Evolutionary conservation across 2,888 invertebrate genomes (phyloP), one percentile per base, ranked within the genome.

Genomic region (Drosophila percnosoma): DNA sequence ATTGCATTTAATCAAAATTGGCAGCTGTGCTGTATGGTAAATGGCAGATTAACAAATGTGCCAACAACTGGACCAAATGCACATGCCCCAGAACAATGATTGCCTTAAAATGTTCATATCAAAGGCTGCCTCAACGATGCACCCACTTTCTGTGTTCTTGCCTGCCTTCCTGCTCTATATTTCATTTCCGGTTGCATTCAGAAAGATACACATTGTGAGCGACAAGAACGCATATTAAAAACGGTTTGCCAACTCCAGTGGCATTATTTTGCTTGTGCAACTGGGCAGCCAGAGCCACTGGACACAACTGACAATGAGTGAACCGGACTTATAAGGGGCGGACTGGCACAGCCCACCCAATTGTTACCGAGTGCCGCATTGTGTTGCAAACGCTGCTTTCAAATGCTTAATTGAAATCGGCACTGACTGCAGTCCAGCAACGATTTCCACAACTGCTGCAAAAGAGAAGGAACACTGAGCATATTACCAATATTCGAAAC

Each of bases 351-450:
- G 64, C 40, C 52, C 72, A 54, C 21, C 63, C 65, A 66, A 70
- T 68, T 74, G 78, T 61, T 57, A 45, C 54, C 52, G 42, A 67
- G 61, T 70, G 67, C 21, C 61, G 60, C 69, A 70, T 69, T 69
- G 73, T 77, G 73, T 66, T 45, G 67, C 61, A 34, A 52, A 59
- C 18, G 60, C 52, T 52, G 59, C 59, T 52, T 71, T 78, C 61
- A 71, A 68, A 78, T 75, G 69, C 75, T 73, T 85, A 78, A 85
- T 85, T 86, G 78, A 78, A 85, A 72, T 42, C 58, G 57, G 40
- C 48, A 49, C 15, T 60, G 51, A 60, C 45, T 61, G 63, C 64
- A 49, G 57, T 40, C 49, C 29, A 57, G 60, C 53, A 33, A n/a
- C 51, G 31, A 3, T 36, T 24, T 42, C 15, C 24, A 54, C 11